Conservation (phyloP, 2,797 vertebrate genomes). For the Sphaeramia orbicularis region DNA sequence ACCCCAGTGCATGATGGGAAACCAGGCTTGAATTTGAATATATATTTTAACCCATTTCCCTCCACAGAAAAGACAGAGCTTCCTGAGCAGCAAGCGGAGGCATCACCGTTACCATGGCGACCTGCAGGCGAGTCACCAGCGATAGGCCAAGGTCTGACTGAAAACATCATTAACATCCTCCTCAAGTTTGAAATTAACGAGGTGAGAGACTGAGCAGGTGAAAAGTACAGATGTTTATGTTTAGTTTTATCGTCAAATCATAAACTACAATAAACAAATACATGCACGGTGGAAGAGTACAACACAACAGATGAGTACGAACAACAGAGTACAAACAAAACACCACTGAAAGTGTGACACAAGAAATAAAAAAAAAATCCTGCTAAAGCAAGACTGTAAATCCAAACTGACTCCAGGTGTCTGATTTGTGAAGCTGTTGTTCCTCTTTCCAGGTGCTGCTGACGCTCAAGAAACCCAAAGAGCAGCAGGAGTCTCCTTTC, state of each 20-base stretch:
- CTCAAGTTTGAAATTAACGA: conserved; percentile 94
- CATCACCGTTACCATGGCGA: not conserved
- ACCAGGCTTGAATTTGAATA: not conserved
- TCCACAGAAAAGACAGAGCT: conserved; percentile 65
- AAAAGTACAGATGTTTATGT: not conserved
- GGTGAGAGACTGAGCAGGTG: conserved; percentile 73
- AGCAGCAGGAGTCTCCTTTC: conserved; percentile 82
- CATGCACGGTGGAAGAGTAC: no score
- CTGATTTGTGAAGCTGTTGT: not conserved
- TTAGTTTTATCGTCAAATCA: no score
- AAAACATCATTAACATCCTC: conserved; percentile 87
- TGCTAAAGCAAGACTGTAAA: no score
- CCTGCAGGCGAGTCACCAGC: not conserved
- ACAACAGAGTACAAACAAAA: no score
- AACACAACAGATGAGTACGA: no score
- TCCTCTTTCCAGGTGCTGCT: conserved; percentile 84
- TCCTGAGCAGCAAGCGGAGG: conserved; percentile 44
- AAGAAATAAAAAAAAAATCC: no score
- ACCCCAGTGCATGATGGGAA: conserved; percentile 11
- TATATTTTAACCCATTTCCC: not conserved
- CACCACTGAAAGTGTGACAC: no score
- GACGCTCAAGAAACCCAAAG: conserved; percentile 86
- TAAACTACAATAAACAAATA: no score
- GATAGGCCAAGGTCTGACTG: conserved; percentile 46
- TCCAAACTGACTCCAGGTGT: not conserved